phyloP scores from a whole-genome alignment of 2,113 vertebrate species.

The Hassar affinis region DNA sequence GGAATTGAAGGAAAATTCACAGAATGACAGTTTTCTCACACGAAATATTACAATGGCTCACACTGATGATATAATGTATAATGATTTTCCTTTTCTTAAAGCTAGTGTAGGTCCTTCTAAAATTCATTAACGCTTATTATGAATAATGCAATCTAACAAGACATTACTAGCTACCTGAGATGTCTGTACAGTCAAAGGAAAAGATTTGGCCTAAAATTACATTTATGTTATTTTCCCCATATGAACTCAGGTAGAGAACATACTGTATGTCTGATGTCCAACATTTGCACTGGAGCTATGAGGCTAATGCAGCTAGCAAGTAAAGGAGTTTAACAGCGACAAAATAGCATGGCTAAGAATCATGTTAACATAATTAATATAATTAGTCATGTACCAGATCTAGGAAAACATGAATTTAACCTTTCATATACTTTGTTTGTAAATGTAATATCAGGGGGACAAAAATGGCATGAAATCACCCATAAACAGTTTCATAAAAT shows the following conservation, averaged over 20 bases:
- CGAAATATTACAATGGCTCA: background rate
- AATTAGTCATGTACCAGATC: too few relatives aligned
- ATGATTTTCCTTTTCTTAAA: background rate
- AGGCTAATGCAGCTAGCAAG: background rate
- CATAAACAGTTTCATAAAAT: background rate
- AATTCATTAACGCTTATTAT: background rate
- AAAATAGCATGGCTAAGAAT: background rate
- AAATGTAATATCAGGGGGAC: background rate
- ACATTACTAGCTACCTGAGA: background rate
- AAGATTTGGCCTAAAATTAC: background rate
- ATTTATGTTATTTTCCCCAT: background rate
- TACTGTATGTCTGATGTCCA: too few relatives aligned
- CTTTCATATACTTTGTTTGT: background rate
- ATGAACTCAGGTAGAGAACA: background rate
- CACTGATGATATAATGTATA: background rate
- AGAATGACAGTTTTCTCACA: background rate
- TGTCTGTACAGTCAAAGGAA: background rate
- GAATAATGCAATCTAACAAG: background rate
- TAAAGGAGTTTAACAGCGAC: background rate
- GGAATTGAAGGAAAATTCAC: slow-evolving; percentile 17
- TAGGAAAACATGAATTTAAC: background rate
- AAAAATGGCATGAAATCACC: background rate
- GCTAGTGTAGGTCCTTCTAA: background rate
- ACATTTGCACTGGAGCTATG: background rate
- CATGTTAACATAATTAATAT: background rate